Base-by-base conservation (phyloP, 2,797 vertebrate genomes). In the Oceanodroma leucorhoa region DNA sequence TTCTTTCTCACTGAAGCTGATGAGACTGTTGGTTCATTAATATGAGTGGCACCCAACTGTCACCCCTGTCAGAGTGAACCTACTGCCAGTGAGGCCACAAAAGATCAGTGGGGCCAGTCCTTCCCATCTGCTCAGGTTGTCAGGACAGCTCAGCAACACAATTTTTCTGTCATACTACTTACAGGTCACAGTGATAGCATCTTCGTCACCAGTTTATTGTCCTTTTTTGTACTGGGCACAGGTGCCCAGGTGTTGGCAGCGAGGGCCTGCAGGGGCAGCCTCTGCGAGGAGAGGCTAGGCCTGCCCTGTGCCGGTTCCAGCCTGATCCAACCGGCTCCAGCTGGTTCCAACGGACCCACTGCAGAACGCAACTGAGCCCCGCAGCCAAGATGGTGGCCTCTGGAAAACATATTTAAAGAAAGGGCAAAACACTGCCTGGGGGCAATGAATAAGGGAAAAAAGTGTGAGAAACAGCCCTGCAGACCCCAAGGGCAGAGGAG, bases 341-440 rank as follows among this genome's bases (percentile, higher is more conserved):
- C 6, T 0, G 11, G 13, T 7, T 55, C 22, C 64, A 14, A 3
- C 0, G 1, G 38, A 15, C 57, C 6, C 50, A 4, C 14, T 1
- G 14, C 51, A 13, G 54, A 26, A 3, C 69, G 48, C 9, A 2
- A n/a, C 65, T 3, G 11, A 24, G 88, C 32, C 29, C 15, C 22
- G 5, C 64, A 27, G 60, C 17, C 64, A 22, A n/a, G 5, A 19
- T 2, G n/a, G 66, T 10, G 5, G 66, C n/a, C 22, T 6, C 80
- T 18, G 45, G 36, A 7, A 84, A 77, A 53, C 20, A 1, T 15
- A 10, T 14, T 41, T 18, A 43, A 85, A 27, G n/a, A 43, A 85
- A 27, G 36, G 19, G 19, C 15, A 67, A 65, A 83, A 45, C 29
- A 6, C 22, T 40, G 22, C 40, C 57, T 10, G 22, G 19, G 17